Evolutionary conservation across 2,888 invertebrate species (phyloP).

Genomic region (Synergus umbraculus): DNA sequence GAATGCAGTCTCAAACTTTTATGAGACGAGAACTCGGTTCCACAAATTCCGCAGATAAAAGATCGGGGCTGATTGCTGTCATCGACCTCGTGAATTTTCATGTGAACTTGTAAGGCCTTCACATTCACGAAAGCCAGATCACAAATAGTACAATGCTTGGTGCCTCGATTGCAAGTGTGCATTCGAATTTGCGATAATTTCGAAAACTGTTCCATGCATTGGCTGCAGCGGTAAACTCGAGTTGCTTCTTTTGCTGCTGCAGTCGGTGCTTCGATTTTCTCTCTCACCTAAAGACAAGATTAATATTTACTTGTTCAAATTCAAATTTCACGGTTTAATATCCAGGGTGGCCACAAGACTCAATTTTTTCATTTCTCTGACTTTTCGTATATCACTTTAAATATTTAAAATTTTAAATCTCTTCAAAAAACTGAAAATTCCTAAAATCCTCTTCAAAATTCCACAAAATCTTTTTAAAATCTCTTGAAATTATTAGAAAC

Average conservation of each 20-base stretch:
- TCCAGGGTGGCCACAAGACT: neutral
- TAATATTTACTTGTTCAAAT: neutral
- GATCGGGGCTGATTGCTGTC: constrained; percentile 67
- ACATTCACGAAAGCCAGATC: constrained; percentile 73
- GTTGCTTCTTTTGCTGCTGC: constrained; percentile 55
- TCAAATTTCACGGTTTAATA: neutral
- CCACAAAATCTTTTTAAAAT: too few species aligned
- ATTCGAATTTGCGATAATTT: constrained; percentile 76
- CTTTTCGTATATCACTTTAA: too few species aligned
- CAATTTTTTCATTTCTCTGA: too few species aligned
- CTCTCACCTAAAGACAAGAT: constrained; percentile 63
- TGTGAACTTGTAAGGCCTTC: constrained; percentile 81
- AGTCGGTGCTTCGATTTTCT: constrained; percentile 62
- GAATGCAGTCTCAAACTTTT: constrained; percentile 84
- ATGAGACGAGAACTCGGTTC: constrained; percentile 83
- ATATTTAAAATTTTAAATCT: too few species aligned
- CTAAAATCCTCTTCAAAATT: too few species aligned
- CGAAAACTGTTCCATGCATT: constrained; percentile 77
- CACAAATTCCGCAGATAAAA: constrained; percentile 83
- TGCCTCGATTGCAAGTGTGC: constrained; percentile 76
- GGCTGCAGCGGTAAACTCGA: constrained; percentile 77
- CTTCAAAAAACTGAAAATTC: too few species aligned
- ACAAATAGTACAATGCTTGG: constrained; percentile 71
- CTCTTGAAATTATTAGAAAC: too few species aligned
- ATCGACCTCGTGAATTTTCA: constrained; percentile 80